A percentile compares a stretch with the other conserved stretches of the same genome.
Conservation (phyloP, 2,113 vertebrate species). For the Gorsachius goisagi region DNA sequence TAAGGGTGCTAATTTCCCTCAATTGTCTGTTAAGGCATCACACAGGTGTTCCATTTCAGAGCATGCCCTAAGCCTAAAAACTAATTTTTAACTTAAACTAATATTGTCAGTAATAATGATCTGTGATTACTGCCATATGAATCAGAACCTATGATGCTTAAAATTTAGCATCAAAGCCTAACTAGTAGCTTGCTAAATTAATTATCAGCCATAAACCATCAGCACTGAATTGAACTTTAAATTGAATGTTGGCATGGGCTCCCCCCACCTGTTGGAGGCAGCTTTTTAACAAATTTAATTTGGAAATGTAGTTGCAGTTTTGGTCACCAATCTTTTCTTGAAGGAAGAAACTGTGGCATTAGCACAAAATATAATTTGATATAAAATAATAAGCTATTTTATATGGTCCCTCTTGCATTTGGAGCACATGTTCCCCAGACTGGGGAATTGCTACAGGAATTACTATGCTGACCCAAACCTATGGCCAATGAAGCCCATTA, state of each 20-base stretch:
- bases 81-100: slow-evolving; percentile 76
- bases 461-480: background rate
- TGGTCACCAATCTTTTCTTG: background rate
- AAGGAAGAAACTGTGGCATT: background rate
- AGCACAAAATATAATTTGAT: background rate
- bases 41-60: slow-evolving; percentile 73
- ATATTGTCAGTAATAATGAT: slow-evolving; percentile 71
- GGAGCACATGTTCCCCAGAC: background rate
- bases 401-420: background rate
- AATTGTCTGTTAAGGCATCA: slow-evolving; percentile 49
- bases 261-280: background rate
- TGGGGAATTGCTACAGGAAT: background rate
- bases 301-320: background rate
- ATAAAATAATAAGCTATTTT: background rate
- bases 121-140: slow-evolving; percentile 71
- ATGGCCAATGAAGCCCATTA: background rate
- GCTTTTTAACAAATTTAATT: background rate
- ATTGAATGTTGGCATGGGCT: background rate
- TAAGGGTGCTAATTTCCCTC: slow-evolving; percentile 65
- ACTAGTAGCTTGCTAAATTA: slow-evolving; percentile 69
- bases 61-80: slow-evolving; percentile 64
- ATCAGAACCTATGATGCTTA: slow-evolving; percentile 75
- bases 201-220: slow-evolving; percentile 66
- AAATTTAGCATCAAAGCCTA: slow-evolving; percentile 75
- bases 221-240: slow-evolving; percentile 34